Evolutionary conservation across 2,888 invertebrate genomes (phyloP).

Genomic region (Brachynemurus nebulosus): DNA sequence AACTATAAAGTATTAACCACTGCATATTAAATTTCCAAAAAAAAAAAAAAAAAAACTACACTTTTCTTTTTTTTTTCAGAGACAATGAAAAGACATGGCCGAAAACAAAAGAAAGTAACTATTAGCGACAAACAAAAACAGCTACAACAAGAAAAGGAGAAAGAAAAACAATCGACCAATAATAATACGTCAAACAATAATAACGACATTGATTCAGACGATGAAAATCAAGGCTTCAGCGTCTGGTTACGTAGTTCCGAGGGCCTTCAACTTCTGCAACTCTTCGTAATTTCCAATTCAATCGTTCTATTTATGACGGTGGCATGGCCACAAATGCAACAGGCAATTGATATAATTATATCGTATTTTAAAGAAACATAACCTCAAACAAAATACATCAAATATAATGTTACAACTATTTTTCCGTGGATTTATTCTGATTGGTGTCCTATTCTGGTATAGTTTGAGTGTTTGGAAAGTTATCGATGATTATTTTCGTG

Average conservation of each 20-base stretch:
- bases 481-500: slow-evolving; percentile 60
- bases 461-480: slow-evolving; percentile 52
- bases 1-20: too few species aligned
- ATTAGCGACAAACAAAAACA: too few species aligned
- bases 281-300: slow-evolving; percentile 69
- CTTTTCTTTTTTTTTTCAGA: too few species aligned
- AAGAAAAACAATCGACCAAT: not conserved
- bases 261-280: slow-evolving; percentile 59
- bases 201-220: slow-evolving; percentile 8
- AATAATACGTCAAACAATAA: not conserved
- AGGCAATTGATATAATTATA: slow-evolving; percentile 35
- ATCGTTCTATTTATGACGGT: slow-evolving; percentile 55
- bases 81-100: not conserved
- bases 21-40: too few species aligned
- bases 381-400: not conserved
- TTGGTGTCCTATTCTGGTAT: slow-evolving; percentile 59
- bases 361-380: slow-evolving; percentile 26
- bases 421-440: slow-evolving; percentile 47
- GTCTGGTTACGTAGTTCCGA: slow-evolving; percentile 38
- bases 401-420: slow-evolving; percentile 45
- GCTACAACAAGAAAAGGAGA: slow-evolving; percentile 12
- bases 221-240: slow-evolving; percentile 25
- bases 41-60: too few species aligned
- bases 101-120: not conserved
- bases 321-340: slow-evolving; percentile 58